Percentiles rank a stretch among this genome's conserved stretches.
Evolutionary conservation across 2,797 vertebrate genomes (phyloP).

Genomic region (Chaetophractus vellerosus): DNA sequence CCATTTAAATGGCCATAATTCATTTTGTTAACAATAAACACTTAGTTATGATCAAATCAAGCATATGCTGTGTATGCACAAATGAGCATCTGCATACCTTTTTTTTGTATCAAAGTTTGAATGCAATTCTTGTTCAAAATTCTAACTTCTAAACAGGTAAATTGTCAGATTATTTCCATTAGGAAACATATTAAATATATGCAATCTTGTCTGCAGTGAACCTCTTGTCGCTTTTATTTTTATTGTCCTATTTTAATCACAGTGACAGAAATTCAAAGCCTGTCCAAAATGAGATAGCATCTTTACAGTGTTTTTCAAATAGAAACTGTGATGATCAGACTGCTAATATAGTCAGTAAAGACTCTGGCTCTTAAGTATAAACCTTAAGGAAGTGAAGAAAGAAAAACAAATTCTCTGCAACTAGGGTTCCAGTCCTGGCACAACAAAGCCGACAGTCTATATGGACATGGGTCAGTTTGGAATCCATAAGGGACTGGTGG

Average conservation of each 20-base stretch:
- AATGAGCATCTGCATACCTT: background rate
- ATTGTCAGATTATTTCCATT: constrained; percentile 23
- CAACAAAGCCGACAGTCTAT: background rate
- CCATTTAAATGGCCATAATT: constrained; percentile 58
- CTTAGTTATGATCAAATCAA: background rate
- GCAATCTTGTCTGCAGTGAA: background rate
- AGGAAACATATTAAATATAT: background rate
- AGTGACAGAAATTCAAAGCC: constrained; percentile 1
- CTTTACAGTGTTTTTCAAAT: constrained; percentile 39
- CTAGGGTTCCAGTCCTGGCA: background rate
- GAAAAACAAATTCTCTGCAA: background rate
- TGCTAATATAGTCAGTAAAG: background rate
- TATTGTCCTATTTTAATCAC: constrained; percentile 41
- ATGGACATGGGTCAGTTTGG: background rate
- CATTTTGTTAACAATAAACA: constrained; percentile 37
- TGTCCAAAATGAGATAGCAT: background rate
- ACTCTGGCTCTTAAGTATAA: constrained; percentile 22
- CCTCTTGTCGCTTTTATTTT: background rate
- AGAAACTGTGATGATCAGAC: constrained; percentile 20
- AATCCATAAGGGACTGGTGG: background rate
- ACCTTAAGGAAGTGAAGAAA: constrained; percentile 21
- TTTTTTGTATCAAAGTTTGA: background rate
- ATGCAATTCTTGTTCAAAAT: background rate
- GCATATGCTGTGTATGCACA: background rate
- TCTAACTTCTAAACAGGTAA: background rate